Evolutionary conservation across 2,888 invertebrate species (phyloP), one percentile per base, ranked within the genome.

Genomic region (Harmothoe impar): DNA sequence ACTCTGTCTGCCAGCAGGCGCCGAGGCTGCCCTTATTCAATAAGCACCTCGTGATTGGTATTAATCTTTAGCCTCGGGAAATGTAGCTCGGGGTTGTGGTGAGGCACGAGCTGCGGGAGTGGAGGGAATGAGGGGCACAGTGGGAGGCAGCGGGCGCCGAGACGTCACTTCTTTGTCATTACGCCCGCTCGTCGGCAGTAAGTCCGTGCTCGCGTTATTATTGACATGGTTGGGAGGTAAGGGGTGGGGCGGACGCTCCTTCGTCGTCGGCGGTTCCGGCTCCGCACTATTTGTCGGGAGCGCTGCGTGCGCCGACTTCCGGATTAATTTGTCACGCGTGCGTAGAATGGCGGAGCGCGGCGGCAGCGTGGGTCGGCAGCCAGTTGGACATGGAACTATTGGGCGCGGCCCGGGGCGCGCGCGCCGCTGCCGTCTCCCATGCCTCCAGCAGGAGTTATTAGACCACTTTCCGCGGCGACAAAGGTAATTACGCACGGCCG

Each of bases 281-380:
- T 35, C 81, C 35, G 35, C 77, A 86, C 86, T 86, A 86, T 86
- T 54, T 86, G 86, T 86, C 52, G 54, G 33, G 86, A 31, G 86
- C 10, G 84, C 54, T 52, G 54, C 86, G 86, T 86, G 86, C 25
- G 52, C 54, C 56, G 86, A 52, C 86, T 86, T 86, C 86, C 86
- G 52, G 86, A 86, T 86, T 86, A 86, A 86, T 86, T 86, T 86
- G 86, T 86, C 86, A 86, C 56, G 86, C 86, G 86, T 86, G 86
- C 86, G 52, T 25, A 31, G 86, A 52, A 86, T 86, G 86, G 86
- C 54, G 52, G 86, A 52, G 86, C 52, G 56, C 17, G 0, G 54
- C 54, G 86, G 54, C 29, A n/a, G 62, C 23, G 23, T 62, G 23
- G 62, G 62, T 62, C 43, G n/a, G 7, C 72, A 81, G 86, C 86